phyloP scores from a whole-genome alignment of 2,888 invertebrate species.

The Eilema sororculum region DNA sequence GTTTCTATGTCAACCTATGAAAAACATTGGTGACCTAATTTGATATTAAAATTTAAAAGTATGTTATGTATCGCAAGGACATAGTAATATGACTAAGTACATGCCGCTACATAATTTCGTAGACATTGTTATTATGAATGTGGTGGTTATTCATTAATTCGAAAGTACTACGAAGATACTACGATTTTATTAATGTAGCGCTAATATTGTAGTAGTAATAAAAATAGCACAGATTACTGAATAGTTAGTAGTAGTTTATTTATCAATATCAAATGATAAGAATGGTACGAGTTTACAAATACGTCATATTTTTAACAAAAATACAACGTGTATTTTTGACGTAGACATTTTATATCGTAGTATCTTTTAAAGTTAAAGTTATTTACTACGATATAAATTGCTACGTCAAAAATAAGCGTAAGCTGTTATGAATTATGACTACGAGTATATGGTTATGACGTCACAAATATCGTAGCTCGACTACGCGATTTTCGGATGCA shows the following conservation, averaged over 20 bases:
- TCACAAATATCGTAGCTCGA: neutral
- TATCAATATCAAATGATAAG: neutral
- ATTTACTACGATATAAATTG: no score
- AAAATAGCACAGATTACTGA: neutral
- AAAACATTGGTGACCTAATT: constrained; percentile 22
- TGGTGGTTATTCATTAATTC: neutral
- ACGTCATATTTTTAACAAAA: neutral
- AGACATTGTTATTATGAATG: neutral
- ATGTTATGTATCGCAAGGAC: constrained; percentile 21
- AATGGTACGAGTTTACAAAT: neutral
- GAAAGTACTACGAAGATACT: neutral
- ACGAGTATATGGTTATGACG: neutral
- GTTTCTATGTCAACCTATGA: constrained; percentile 25
- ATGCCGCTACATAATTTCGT: constrained; percentile 12
- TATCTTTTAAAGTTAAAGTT: neutral
- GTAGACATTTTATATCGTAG: neutral
- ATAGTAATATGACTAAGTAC: neutral
- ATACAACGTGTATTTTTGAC: neutral
- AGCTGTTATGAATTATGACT: neutral
- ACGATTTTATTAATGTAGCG: neutral
- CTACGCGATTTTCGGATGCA: no score
- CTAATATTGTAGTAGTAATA: neutral
- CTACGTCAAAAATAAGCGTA: neutral
- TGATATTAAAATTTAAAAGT: constrained; percentile 16
- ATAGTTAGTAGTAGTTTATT: neutral